A percentile compares a stretch with the other conserved stretches of the same genome.
These are phyloP conservation scores for Eilema griseolum DNA, from an alignment of 2,888 invertebrate species.

Conservation along the genomic window DNA sequence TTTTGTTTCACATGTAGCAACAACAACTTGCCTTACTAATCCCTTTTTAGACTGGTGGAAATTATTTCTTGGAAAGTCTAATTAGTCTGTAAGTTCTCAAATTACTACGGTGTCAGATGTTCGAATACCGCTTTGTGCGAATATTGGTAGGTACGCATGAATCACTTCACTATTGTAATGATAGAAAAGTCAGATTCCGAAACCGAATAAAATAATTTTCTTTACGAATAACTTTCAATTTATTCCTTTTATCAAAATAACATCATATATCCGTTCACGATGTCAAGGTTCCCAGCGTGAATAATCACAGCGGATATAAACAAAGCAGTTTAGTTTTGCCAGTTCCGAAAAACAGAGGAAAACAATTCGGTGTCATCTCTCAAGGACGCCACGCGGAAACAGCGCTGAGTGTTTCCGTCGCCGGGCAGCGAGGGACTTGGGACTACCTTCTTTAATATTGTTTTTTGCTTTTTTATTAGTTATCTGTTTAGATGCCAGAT, in stretches of 20 bases:
- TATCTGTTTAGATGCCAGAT: not conserved
- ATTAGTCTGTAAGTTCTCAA: too few species aligned
- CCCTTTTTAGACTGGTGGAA: not conserved
- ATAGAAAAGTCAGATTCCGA: not conserved
- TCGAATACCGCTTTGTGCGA: too few species aligned
- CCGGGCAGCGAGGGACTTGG: not conserved
- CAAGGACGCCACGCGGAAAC: conserved; percentile 1
- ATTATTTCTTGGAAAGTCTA: not conserved
- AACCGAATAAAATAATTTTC: not conserved
- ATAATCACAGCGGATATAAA: not conserved
- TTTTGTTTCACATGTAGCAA: not conserved
- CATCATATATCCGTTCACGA: not conserved
- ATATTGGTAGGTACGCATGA: too few species aligned
- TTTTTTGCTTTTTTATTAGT: conserved; percentile 6
- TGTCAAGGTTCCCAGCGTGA: not conserved
- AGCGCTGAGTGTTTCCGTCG: not conserved
- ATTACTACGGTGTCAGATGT: too few species aligned
- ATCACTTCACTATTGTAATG: too few species aligned
- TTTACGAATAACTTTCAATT: not conserved
- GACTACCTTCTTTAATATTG: not conserved
- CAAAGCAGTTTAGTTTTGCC: not conserved
- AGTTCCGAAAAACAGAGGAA: not conserved
- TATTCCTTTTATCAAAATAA: not conserved
- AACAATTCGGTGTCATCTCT: not conserved
- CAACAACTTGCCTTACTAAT: not conserved